phyloP scores from a whole-genome alignment of 2,797 vertebrate species.

The Selene dorsalis region DNA sequence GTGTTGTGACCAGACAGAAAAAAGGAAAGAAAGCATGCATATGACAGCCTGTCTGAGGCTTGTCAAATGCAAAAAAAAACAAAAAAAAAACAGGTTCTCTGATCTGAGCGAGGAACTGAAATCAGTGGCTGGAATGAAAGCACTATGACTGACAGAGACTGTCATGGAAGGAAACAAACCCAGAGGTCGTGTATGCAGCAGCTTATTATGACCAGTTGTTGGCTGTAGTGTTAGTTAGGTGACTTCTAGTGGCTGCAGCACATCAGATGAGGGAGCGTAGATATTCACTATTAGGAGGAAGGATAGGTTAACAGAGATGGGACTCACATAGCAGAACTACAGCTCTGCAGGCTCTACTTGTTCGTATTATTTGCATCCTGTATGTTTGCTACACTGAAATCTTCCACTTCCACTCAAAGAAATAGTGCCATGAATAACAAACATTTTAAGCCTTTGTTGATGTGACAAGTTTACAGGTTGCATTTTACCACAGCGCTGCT shows the following conservation, averaged over 20 bases:
- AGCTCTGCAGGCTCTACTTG: too few species aligned
- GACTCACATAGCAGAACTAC: neutral
- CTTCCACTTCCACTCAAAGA: too few species aligned
- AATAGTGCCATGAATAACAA: too few species aligned
- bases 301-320: neutral
- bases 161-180: neutral
- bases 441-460: too few species aligned
- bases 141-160: neutral
- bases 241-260: neutral
- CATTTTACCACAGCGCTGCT: too few species aligned
- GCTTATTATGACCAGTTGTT: neutral
- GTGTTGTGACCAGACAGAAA: constrained; percentile 38
- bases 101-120: constrained; percentile 9
- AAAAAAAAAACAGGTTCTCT: neutral
- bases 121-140: constrained; percentile 5
- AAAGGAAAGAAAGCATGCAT: constrained; percentile 7
- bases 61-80: constrained; percentile 13
- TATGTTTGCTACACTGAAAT: neutral
- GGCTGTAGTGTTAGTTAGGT: neutral
- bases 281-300: neutral
- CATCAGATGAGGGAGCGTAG: neutral
- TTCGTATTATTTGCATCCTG: neutral
- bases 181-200: neutral
- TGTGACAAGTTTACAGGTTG: too few species aligned
- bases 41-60: constrained; percentile 32